phyloP scores from a whole-genome alignment of 2,113 vertebrate species.

The Harpagus bidentatus region DNA sequence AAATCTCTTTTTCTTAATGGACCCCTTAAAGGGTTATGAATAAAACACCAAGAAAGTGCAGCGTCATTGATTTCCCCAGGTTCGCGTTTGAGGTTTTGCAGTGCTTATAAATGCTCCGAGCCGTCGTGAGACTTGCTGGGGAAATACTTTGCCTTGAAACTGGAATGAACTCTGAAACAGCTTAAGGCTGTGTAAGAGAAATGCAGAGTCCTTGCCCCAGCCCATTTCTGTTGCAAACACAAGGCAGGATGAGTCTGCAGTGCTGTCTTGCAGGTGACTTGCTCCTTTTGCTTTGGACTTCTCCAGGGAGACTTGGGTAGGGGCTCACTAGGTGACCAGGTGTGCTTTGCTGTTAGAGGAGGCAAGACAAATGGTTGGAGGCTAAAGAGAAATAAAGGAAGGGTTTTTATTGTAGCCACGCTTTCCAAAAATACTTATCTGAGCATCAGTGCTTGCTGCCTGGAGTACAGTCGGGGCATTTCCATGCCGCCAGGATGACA shows the following conservation, averaged over 20 bases:
- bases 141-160: background rate
- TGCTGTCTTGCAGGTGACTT: background rate
- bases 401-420: background rate
- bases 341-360: background rate
- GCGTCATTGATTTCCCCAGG: constrained; percentile 19
- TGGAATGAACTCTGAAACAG: constrained; percentile 9
- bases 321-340: background rate
- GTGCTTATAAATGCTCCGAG: background rate
- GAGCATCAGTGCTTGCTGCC: background rate
- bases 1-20: constrained; percentile 55
- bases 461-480: rapidly evolving
- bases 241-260: background rate
- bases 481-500: rapidly evolving
- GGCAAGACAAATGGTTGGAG: background rate
- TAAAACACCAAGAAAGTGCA: constrained; percentile 58
- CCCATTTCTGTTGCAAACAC: background rate
- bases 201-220: background rate
- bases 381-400: background rate
- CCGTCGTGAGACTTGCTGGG: background rate
- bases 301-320: background rate
- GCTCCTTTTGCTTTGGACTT: background rate
- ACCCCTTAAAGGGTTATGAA: constrained; percentile 49
- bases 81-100: constrained; percentile 35
- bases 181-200: constrained; percentile 1
- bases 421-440: background rate